Evolutionary conservation across 2,888 invertebrate genomes (phyloP).

Genomic region (Noctua fimbriata): DNA sequence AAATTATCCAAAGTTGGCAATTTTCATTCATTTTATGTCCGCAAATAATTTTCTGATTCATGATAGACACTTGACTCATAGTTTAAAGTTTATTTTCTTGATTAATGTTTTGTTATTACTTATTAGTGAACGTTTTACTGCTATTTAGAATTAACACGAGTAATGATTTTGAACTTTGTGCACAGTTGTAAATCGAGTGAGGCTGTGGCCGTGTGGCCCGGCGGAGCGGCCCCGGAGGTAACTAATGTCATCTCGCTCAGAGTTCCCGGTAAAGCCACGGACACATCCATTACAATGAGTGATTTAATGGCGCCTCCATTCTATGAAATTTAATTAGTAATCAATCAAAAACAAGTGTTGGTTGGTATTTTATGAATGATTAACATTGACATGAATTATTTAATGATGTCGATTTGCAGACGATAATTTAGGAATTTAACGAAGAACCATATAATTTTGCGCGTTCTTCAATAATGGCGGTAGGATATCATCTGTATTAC

Average conservation of each 20-base stretch:
- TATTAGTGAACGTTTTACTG: slow-evolving; percentile 20
- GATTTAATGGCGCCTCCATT: slow-evolving; percentile 55
- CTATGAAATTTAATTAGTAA: slow-evolving; percentile 60
- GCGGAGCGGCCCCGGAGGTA: slow-evolving; percentile 40
- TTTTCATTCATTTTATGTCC: background rate
- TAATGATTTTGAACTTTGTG: slow-evolving; percentile 53
- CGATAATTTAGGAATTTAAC: slow-evolving; percentile 1
- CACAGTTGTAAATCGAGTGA: slow-evolving; percentile 52
- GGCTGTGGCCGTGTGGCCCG: background rate
- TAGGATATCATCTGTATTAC: slow-evolving; percentile 17
- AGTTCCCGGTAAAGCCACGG: slow-evolving; percentile 52
- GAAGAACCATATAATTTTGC: background rate
- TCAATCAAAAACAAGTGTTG: slow-evolving; percentile 38
- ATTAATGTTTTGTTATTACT: slow-evolving; percentile 26
- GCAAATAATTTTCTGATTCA: slow-evolving; percentile 25
- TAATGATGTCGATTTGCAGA: background rate
- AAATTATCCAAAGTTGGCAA: slow-evolving; percentile 12
- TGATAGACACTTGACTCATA: slow-evolving; percentile 1
- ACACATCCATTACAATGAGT: slow-evolving; percentile 35
- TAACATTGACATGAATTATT: slow-evolving; percentile 10
- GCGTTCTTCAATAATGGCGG: background rate
- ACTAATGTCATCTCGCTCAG: slow-evolving; percentile 52
- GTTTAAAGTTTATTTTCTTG: slow-evolving; percentile 16
- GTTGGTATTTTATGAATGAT: slow-evolving; percentile 24
- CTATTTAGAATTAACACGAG: slow-evolving; percentile 34